These are phyloP conservation scores for Amphiura filiformis DNA, from an alignment of 35 echinoderm and acorn worm genomes.

Conservation along the genomic window DNA sequence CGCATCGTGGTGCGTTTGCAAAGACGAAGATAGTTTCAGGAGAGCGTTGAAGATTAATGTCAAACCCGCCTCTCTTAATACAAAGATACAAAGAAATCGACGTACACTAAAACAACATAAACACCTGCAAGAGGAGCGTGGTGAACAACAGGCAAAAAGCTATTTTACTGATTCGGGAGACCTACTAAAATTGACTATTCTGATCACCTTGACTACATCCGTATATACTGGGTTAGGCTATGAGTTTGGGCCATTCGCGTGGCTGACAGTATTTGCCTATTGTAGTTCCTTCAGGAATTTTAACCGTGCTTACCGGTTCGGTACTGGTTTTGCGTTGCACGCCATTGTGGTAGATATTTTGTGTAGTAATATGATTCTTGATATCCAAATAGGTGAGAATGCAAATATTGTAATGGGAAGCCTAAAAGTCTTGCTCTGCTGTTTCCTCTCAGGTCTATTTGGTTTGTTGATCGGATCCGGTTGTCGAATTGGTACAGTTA, in stretches of 20 bases:
- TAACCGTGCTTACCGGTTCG: neutral
- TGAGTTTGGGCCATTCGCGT: neutral
- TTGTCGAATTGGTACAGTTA: neutral
- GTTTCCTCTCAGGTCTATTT: neutral
- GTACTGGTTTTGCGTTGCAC: neutral
- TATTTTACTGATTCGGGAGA: neutral
- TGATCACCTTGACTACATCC: neutral
- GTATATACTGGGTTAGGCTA: neutral
- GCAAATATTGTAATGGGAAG: neutral
- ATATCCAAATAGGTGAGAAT: neutral
- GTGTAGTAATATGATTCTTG: neutral
- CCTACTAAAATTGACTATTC: neutral
- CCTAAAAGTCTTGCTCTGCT: neutral
- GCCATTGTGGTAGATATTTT: neutral
- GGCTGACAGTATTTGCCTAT: neutral
- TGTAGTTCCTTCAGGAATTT: neutral
- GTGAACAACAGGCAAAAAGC: neutral
- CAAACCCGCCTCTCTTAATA: neutral
- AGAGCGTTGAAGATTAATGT: neutral
- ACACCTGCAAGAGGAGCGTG: neutral
- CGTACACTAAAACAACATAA: neutral
- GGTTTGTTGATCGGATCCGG: neutral
- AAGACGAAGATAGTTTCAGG: neutral
- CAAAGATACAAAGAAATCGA: neutral
- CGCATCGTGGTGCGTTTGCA: slow-evolving; percentile 22